Evolutionary conservation across 2,888 invertebrate species (phyloP), one percentile per base, ranked within the genome.

Genomic region (Serripes groenlandicus): DNA sequence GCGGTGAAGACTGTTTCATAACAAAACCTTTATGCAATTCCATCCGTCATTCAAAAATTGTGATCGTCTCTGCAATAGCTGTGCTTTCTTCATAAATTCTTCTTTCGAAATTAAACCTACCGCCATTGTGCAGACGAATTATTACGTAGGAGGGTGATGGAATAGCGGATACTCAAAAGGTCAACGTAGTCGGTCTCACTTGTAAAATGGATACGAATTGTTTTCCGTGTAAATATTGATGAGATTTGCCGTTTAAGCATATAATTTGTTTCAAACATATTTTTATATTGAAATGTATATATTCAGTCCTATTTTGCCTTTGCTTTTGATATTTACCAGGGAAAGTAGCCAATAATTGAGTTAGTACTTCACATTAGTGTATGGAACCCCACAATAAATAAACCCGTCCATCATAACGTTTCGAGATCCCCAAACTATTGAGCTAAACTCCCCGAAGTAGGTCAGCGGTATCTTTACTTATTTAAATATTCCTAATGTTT

Each of bases 71-170:
- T 94, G 87, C 34, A 95, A 93, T 69, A 90, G 90, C 89, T 93
- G 90, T 9, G 94, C 94, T 82, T 93, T 92, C 62, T 90, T 87
- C 28, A 93, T 79, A 90, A 95, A 96, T 88, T 95, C 94, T 62
- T 94, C 94, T 94, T 95, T 95, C 75, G 94, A 90, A 88, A 91
- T 90, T 86, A 89, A 90, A 89, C 91, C 90, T 88, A 90, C 90
- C 89, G 91, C 91, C 91, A 91, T 91, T 64, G 70, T 62, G 68
- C 54, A 64, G 68, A 58, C 56, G 52, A 60, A 37, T 68, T 54
- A 66, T 73, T 75, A 82, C 89, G 87, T 80, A 78, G 90, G 88
- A 85, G 83, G 82, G 76, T 60, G 68, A 88, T 64, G 64, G 81
- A 87, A 89, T 75, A 80, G 88, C 81, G 74, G 83, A 85, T 85